Conservation (phyloP, 2,888 invertebrate species). For the Thumatha senex region DNA sequence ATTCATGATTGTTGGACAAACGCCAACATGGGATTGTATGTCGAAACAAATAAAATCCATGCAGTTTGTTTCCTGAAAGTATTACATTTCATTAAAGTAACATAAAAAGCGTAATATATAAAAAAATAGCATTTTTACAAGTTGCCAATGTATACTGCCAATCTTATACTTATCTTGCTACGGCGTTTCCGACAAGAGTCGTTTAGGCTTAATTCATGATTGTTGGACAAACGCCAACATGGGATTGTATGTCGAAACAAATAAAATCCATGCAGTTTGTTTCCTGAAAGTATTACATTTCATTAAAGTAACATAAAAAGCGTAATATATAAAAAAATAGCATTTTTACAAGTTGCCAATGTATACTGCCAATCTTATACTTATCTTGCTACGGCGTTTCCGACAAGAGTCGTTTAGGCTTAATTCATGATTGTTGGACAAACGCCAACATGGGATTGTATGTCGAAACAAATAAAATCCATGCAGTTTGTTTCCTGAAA, state of each 20-base stretch:
- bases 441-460: slow-evolving; percentile 19
- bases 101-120: background rate
- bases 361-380: too few relatives aligned
- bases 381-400: slow-evolving; percentile 23
- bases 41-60: background rate
- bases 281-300: background rate
- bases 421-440: slow-evolving; percentile 21
- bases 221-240: slow-evolving; percentile 28
- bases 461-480: background rate
- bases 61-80: background rate
- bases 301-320: background rate
- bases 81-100: background rate
- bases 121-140: background rate
- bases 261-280: background rate
- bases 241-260: background rate
- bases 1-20: slow-evolving; percentile 21
- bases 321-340: slow-evolving; percentile 1
- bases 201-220: slow-evolving; percentile 5
- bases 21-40: slow-evolving; percentile 19
- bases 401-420: background rate
- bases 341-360: background rate
- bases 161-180: too few relatives aligned
- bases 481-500: background rate
- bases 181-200: slow-evolving; percentile 17
- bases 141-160: too few relatives aligned